phyloP scores from a whole-genome alignment of 2,797 vertebrate genomes.

The Iguana delicatissima region DNA sequence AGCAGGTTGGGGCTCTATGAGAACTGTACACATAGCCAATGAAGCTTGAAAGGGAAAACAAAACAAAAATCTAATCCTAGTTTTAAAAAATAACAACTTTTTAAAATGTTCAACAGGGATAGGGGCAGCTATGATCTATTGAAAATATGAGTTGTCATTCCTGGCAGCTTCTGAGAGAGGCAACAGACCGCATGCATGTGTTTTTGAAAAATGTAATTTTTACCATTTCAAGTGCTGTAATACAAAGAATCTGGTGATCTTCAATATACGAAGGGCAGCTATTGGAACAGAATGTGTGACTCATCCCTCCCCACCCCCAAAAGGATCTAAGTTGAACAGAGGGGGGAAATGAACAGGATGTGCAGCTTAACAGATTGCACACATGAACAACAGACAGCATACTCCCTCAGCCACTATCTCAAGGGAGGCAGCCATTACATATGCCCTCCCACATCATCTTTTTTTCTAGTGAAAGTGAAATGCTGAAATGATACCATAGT shows the following conservation, averaged over 20 bases:
- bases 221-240: constrained; percentile 7
- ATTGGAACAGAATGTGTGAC: constrained; percentile 6
- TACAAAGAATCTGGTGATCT: constrained; percentile 13
- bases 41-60: not conserved
- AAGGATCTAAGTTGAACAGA: constrained; percentile 7
- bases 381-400: constrained; percentile 24
- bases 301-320: constrained; percentile 12
- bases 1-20: not conserved
- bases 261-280: constrained; percentile 1
- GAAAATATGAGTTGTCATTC: no score
- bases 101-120: no score
- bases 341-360: constrained; percentile 33
- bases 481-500: constrained; percentile 11
- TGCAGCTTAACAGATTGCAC: constrained; percentile 37
- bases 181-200: not conserved
- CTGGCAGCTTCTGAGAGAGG: no score
- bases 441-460: not conserved
- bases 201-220: constrained; percentile 15
- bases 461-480: constrained; percentile 23
- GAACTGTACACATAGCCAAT: not conserved
- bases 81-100: no score
- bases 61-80: not conserved
- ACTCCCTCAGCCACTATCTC: not conserved
- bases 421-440: constrained; percentile 10
- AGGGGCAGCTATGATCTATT: no score